Percentiles rank a stretch among this genome's conserved stretches.
phyloP scores from a whole-genome alignment of 2,113 vertebrate genomes.

The Pituophis catenifer region DNA sequence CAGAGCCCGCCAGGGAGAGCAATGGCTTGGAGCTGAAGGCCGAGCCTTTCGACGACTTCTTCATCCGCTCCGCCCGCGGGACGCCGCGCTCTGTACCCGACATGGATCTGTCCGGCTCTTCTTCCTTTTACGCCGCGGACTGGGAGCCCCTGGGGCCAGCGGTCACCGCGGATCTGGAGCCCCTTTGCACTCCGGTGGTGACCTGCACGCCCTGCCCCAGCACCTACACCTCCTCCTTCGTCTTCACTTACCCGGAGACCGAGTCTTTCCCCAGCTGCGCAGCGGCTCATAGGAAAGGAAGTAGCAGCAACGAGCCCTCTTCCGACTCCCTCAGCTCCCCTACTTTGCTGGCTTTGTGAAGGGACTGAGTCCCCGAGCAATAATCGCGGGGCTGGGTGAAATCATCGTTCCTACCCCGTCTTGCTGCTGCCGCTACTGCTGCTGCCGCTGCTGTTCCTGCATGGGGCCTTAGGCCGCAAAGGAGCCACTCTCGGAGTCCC shows the following conservation, averaged over 20 bases:
- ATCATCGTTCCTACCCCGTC: slow-evolving; percentile 23
- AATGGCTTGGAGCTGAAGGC: slow-evolving; percentile 84
- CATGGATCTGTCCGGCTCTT: slow-evolving; percentile 82
- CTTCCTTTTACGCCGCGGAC: slow-evolving; percentile 86
- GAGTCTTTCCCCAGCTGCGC: slow-evolving; percentile 85
- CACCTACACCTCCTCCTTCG: slow-evolving; percentile 90
- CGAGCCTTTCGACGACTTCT: slow-evolving; percentile 88
- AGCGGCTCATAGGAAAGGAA: slow-evolving; percentile 82
- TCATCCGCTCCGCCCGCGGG: slow-evolving; percentile 79
- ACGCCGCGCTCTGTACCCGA: slow-evolving; percentile 89
- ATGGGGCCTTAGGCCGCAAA: slow-evolving; percentile 48
- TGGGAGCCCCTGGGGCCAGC: slow-evolving; percentile 87
- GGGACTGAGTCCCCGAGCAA: slow-evolving; percentile 26
- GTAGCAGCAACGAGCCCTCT: slow-evolving; percentile 92
- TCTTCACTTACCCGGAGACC: slow-evolving; percentile 90
- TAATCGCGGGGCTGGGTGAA: slow-evolving; percentile 48
- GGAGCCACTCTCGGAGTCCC: slow-evolving; percentile 49
- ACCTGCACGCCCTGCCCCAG: slow-evolving; percentile 89
- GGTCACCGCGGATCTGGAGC: slow-evolving; percentile 82
- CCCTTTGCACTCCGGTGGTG: slow-evolving; percentile 93
- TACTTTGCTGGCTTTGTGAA: slow-evolving; percentile 93
- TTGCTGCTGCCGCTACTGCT: slow-evolving; percentile 13
- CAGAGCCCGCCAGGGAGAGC: slow-evolving; percentile 60
- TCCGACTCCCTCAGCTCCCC: slow-evolving; percentile 95
- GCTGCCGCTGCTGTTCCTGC: slow-evolving; percentile 27